Base-by-base conservation (phyloP, 2,113 vertebrate genomes). In the Engystomops pustulosus region DNA sequence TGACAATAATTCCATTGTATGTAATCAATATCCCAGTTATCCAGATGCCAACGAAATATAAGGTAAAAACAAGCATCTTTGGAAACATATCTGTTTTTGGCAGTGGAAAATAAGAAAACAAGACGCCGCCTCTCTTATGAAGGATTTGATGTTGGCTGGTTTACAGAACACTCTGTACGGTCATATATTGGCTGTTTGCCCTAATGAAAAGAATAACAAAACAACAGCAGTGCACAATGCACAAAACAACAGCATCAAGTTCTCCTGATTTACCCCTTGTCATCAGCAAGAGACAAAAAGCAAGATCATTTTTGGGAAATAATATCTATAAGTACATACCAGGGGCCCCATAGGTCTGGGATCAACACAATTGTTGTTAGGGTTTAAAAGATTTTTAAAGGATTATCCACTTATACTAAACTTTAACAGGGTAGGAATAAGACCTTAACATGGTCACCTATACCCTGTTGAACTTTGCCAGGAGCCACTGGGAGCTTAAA, bases 101-200 rank as follows among this genome's bases (percentile, higher is more conserved):
- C 67, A 81, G 15, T 2, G 34, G 47, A 78, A 38, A 58, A 78
- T n/a, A 60, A 10, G 36, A 70, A 53, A 81, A 34, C 41, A 36
- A 36, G 36, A 51, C 10, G 1, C 23, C 32, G 77, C 36, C 23
- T 65, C 55, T 67, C 25, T 36, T 49, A 2, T 47, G 38, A 32
- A 47, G 41, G 65, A 70, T 15, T 53, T 14, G 23, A 15, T 30
- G 65, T 81, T 81, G 65, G 65, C 65, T 36, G 45, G 41, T 55
- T 27, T 58, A 47, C 51, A 82, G 69, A 70, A 62, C 53, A 30
- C 23, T 58, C 36, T 82, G 53, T 74, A 60, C 53, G 8, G 36
- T 82, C 69, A 82, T 27, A 60, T 44, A 44, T 71, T 82, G 80
- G 68, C 80, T 58, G 10, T 12, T 55, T 60, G 45, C 68, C 68